phyloP scores from a whole-genome alignment of 2,888 invertebrate genomes.

The Mesorhabditis spiculigera region DNA sequence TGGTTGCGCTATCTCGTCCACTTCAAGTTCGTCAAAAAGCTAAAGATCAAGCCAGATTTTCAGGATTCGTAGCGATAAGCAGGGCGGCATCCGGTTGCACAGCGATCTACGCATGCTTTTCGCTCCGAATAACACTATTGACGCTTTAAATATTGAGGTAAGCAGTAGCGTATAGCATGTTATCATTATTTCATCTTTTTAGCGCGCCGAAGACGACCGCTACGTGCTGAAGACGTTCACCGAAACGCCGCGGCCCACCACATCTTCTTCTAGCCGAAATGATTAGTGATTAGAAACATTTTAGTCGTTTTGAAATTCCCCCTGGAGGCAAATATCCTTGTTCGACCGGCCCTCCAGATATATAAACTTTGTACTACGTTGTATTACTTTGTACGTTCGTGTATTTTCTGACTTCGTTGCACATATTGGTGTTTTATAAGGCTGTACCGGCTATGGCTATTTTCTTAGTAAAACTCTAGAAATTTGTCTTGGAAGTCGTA shows the following conservation, averaged over 20 bases:
- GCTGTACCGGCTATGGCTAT: too few species aligned
- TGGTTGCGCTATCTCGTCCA: background rate
- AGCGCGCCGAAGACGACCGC: background rate
- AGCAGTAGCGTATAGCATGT: background rate
- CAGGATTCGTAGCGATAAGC: background rate
- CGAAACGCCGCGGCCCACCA: conserved; percentile 1
- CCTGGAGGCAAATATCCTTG: too few species aligned
- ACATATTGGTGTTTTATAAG: too few species aligned
- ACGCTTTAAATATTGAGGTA: conserved; percentile 1
- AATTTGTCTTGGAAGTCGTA: too few species aligned
- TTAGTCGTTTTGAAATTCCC: too few species aligned
- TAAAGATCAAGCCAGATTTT: background rate
- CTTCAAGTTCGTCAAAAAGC: background rate
- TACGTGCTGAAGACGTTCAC: background rate
- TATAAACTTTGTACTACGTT: too few species aligned
- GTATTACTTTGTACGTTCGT: too few species aligned
- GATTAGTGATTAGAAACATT: too few species aligned
- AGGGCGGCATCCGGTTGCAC: background rate
- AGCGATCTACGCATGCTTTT: background rate
- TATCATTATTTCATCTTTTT: background rate
- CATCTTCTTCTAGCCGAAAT: background rate
- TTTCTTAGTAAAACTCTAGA: too few species aligned
- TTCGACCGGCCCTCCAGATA: too few species aligned
- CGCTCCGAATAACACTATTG: conserved; percentile 2
- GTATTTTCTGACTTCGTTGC: too few species aligned